phyloP scores from a whole-genome alignment of 2,888 invertebrate genomes.

The Erebia ligea region DNA sequence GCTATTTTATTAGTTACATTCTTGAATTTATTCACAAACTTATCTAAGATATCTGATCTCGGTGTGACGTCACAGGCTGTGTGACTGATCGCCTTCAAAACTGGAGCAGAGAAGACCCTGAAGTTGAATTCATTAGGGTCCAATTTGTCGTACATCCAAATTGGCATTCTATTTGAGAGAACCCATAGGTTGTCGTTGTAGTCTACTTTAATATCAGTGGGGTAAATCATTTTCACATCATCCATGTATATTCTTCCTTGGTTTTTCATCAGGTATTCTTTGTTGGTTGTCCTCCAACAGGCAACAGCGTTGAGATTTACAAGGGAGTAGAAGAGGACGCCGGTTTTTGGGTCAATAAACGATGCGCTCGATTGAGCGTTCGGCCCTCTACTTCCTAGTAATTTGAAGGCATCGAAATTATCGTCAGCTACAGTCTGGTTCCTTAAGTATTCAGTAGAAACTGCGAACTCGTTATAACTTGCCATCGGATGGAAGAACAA shows the following conservation, averaged over 20 bases:
- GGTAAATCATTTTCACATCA: conserved; percentile 88
- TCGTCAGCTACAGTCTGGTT: conserved; percentile 81
- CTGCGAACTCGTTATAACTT: conserved; percentile 89
- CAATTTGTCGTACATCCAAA: conserved; percentile 86
- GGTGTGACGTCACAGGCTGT: conserved; percentile 87
- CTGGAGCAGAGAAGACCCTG: conserved; percentile 86
- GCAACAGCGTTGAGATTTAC: conserved; percentile 90
- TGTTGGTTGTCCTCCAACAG: conserved; percentile 89
- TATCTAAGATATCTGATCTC: conserved; percentile 81
- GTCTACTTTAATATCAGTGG: conserved; percentile 91
- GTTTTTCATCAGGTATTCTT: conserved; percentile 86
- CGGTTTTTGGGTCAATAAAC: conserved; percentile 87
- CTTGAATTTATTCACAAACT: conserved; percentile 77
- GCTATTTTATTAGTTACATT: conserved; percentile 67
- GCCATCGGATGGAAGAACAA: conserved; percentile 92
- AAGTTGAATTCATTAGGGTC: conserved; percentile 87
- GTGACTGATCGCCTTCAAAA: conserved; percentile 87
- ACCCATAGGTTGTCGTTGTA: conserved; percentile 88
- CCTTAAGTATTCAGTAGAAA: conserved; percentile 86
- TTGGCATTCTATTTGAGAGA: conserved; percentile 87
- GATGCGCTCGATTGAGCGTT: conserved; percentile 89
- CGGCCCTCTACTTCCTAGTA: conserved; percentile 87
- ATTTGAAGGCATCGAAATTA: conserved; percentile 86
- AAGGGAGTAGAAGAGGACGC: conserved; percentile 89
- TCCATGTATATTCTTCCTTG: conserved; percentile 89